Evolutionary conservation across 2,888 invertebrate species (phyloP).

Genomic region (Eretmocerus hayati): DNA sequence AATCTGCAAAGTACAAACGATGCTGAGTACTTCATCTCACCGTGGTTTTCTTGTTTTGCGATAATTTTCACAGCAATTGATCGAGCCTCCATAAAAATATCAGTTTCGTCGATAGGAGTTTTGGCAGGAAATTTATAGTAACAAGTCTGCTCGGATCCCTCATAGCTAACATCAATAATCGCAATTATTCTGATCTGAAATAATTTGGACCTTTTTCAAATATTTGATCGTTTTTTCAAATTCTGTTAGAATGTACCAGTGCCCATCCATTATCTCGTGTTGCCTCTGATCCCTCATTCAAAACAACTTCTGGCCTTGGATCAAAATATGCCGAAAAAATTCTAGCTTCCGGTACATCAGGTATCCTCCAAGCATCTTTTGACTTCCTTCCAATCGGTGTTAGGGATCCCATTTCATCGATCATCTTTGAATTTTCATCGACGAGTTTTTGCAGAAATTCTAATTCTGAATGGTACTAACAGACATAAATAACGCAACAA

Average conservation of each 20-base stretch:
- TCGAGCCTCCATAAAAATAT: constrained; percentile 4
- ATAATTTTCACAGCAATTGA: constrained; percentile 22
- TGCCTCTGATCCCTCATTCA: constrained; percentile 21
- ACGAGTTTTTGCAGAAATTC: too few species aligned
- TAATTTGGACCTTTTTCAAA: too few species aligned
- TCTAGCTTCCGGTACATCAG: constrained; percentile 2
- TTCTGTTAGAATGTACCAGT: too few species aligned
- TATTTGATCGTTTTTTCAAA: too few species aligned
- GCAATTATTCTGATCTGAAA: constrained; percentile 28
- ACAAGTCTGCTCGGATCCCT: constrained; percentile 23
- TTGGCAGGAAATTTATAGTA: constrained; percentile 19
- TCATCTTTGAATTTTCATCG: too few species aligned
- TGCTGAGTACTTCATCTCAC: constrained; percentile 25
- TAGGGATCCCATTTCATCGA: too few species aligned
- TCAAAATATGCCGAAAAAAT: constrained; percentile 29
- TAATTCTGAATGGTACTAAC: too few species aligned
- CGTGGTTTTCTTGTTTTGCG: constrained; percentile 24
- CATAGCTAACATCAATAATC: constrained; percentile 22
- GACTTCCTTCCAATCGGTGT: too few species aligned
- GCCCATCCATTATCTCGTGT: constrained; percentile 5
- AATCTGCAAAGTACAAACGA: constrained; percentile 28
- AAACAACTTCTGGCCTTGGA: constrained; percentile 27
- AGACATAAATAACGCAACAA: too few species aligned
- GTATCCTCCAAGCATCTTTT: constrained; percentile 16
- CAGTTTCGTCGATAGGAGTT: neutral